These are phyloP conservation scores for Coturnix japonica DNA, from an alignment of 2,113 vertebrate genomes.

Conservation along the genomic window DNA sequence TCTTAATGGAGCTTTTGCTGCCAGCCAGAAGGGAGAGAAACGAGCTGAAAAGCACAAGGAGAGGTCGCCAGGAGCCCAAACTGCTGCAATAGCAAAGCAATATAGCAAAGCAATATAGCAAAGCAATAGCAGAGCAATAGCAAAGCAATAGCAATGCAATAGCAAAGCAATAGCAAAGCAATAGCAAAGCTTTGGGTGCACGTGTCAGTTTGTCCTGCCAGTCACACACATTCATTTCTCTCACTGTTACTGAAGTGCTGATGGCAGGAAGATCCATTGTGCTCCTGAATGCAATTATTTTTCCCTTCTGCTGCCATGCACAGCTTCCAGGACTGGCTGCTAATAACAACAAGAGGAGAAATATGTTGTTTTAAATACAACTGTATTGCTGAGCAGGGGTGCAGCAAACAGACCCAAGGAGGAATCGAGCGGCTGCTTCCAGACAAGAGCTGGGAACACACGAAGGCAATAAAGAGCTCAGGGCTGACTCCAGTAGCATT, in stretches of 20 bases:
- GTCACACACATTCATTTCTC: not conserved
- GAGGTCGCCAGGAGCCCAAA: not conserved
- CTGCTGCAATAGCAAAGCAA: not conserved
- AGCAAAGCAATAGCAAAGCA: not conserved
- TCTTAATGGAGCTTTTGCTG: not conserved
- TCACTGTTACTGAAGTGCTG: rapidly evolving
- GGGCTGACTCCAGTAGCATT: rapidly evolving
- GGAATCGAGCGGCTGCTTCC: rapidly evolving
- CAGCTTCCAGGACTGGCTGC: not conserved
- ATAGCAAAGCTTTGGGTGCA: not conserved
- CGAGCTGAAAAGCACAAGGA: not conserved
- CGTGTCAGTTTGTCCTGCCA: not conserved
- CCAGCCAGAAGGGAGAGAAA: not conserved
- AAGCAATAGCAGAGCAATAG: too few relatives aligned
- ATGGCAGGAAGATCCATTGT: not conserved
- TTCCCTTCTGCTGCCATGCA: not conserved
- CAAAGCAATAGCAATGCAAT: not conserved
- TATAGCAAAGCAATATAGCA: too few relatives aligned
- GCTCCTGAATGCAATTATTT: not conserved
- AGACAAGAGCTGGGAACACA: not conserved
- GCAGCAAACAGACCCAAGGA: not conserved
- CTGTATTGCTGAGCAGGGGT: too few relatives aligned
- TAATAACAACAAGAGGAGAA: rapidly evolving
- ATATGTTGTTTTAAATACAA: not conserved
- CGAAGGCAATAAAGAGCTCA: rapidly evolving